A percentile compares a stretch with the other conserved stretches of the same genome.
Evolutionary conservation across 2,113 vertebrate species (phyloP).

Genomic region (Pelecanoides urinatrix): DNA sequence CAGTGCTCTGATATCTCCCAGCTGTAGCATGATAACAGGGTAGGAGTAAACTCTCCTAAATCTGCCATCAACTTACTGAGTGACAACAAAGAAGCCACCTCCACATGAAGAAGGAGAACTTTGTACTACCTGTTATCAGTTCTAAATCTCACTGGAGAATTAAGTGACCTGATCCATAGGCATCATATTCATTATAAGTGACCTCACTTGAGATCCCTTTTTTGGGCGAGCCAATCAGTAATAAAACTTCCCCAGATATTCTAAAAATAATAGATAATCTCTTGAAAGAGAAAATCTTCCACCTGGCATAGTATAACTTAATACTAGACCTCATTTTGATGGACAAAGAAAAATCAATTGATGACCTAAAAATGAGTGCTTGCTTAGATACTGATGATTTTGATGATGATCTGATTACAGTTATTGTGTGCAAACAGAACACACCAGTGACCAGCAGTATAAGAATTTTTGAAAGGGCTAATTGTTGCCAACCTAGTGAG

Average conservation of each 20-base stretch:
- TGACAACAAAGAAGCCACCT: neutral
- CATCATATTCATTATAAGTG: neutral
- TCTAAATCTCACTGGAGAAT: neutral
- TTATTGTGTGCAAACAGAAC: neutral
- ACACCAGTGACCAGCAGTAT: neutral
- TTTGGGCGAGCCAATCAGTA: neutral
- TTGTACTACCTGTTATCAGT: neutral
- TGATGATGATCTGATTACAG: neutral
- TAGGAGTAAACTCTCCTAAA: neutral
- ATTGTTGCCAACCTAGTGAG: neutral
- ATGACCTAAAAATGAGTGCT: neutral
- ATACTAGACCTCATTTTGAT: neutral
- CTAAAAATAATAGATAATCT: neutral
- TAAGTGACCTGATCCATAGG: neutral
- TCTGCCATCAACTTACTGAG: neutral
- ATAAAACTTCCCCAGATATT: neutral
- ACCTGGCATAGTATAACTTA: neutral
- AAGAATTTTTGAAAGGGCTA: neutral
- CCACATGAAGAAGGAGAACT: neutral
- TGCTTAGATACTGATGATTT: neutral
- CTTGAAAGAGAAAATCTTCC: neutral
- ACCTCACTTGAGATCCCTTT: neutral
- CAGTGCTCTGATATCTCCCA: neutral
- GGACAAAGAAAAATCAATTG: neutral
- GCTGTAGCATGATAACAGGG: neutral